A percentile compares a stretch with the other conserved stretches of the same genome.
phyloP scores from a whole-genome alignment of 2,113 vertebrate species.

The Lamprologus lemairii region DNA sequence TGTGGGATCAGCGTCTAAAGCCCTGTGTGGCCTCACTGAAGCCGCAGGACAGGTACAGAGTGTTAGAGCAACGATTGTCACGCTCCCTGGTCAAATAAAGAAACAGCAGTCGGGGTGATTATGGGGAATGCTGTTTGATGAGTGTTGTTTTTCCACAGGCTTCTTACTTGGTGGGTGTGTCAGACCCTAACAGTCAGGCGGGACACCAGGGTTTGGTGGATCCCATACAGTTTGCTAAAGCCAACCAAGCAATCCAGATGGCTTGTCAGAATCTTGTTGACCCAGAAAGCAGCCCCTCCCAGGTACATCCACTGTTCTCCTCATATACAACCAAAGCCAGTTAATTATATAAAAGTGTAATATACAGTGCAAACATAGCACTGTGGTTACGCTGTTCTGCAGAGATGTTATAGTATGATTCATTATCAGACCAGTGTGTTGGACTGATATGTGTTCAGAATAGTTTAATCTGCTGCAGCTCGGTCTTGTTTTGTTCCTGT shows the following conservation, averaged over 20 bases:
- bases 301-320: conserved; percentile 69
- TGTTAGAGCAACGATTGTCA: background rate
- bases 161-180: conserved; percentile 94
- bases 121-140: background rate
- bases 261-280: conserved; percentile 97
- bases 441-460: background rate
- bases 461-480: background rate
- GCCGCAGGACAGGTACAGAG: conserved; percentile 88
- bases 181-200: conserved; percentile 95
- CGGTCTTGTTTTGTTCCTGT: background rate
- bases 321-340: background rate
- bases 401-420: background rate
- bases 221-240: conserved; percentile 95
- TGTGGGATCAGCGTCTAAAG: conserved; percentile 92
- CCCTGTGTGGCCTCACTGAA: conserved; percentile 93
- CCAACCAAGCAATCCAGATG: conserved; percentile 98
- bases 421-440: background rate
- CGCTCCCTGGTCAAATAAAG: background rate
- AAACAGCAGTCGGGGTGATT: background rate
- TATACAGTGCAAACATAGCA: background rate
- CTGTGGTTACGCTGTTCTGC: background rate
- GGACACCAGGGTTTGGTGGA: conserved; percentile 96
- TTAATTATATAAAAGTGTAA: background rate
- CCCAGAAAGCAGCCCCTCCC: conserved; percentile 90
- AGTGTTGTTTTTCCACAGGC: conserved; percentile 67